These are phyloP conservation scores for Heloderma charlesbogerti DNA, from an alignment of 2,113 vertebrate genomes.

Conservation along the genomic window DNA sequence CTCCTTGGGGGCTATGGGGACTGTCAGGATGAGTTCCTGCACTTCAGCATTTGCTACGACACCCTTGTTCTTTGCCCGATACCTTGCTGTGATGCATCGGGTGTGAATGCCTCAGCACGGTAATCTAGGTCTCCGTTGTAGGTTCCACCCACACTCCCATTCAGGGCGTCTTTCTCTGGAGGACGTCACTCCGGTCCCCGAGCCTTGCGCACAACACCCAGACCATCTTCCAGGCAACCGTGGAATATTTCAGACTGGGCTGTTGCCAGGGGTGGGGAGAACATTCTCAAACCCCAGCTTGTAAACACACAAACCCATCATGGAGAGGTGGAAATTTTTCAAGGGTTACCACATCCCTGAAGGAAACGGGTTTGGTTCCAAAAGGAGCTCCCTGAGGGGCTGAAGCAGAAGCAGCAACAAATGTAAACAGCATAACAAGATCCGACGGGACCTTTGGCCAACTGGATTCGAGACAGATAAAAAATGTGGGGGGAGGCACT, in stretches of 20 bases:
- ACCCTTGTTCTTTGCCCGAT: no score
- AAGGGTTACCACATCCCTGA: background rate
- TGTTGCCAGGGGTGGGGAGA: background rate
- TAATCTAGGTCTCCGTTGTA: no score
- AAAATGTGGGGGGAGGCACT: background rate
- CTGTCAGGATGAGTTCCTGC: no score
- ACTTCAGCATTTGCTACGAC: no score
- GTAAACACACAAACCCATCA: background rate
- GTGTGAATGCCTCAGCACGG: no score
- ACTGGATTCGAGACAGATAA: background rate
- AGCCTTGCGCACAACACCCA: background rate
- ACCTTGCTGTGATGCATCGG: no score
- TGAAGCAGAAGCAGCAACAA: background rate
- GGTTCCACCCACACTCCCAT: no score
- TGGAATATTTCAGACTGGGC: background rate
- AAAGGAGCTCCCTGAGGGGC: background rate
- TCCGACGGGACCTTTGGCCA: background rate
- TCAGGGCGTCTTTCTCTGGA: background rate
- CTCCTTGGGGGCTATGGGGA: no score
- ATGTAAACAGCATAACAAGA: background rate
- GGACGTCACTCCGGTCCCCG: background rate
- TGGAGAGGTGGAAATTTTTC: background rate
- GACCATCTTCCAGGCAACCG: background rate
- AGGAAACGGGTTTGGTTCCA: background rate
- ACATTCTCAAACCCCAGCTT: no score